phyloP scores from a whole-genome alignment of 2,113 vertebrate species.

The Heterochromis multidens region DNA sequence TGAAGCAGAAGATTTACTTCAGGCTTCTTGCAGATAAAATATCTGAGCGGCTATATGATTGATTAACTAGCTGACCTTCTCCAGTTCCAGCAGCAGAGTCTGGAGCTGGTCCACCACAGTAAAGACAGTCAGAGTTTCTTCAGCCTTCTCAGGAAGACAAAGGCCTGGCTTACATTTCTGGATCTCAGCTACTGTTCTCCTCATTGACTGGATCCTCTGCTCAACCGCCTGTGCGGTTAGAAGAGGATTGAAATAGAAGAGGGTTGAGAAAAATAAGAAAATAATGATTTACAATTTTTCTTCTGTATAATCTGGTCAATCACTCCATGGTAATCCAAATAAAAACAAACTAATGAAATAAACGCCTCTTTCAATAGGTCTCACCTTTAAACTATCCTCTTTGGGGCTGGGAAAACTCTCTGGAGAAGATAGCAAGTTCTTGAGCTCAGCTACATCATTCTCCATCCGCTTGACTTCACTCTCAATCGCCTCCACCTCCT shows the following conservation, averaged over 20 bases:
- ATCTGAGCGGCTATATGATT: accelerated
- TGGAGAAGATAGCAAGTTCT: slow-evolving; percentile 78
- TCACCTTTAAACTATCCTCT: slow-evolving; percentile 79
- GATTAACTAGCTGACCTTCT: slow-evolving; percentile 67
- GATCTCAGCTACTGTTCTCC: slow-evolving; percentile 79
- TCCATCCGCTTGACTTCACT: slow-evolving; percentile 84
- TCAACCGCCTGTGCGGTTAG: slow-evolving; percentile 79
- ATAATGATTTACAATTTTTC: neutral
- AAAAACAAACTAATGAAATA: neutral
- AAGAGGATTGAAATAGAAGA: too few species aligned
- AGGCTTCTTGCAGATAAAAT: accelerated
- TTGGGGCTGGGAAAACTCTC: slow-evolving; percentile 82
- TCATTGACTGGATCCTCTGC: slow-evolving; percentile 82
- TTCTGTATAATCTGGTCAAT: neutral
- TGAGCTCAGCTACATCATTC: slow-evolving; percentile 81
- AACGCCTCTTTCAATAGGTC: neutral
- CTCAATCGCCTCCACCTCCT: slow-evolving; percentile 90
- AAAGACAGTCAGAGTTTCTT: slow-evolving; percentile 81
- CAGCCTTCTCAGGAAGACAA: slow-evolving; percentile 74
- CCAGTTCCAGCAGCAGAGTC: slow-evolving; percentile 79
- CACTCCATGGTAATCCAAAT: accelerated
- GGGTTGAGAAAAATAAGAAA: neutral
- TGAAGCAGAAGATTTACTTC: neutral
- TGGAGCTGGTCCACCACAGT: slow-evolving; percentile 76
- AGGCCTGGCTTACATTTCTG: slow-evolving; percentile 80